phyloP scores from a whole-genome alignment of 2,113 vertebrate species.

The Pardalotus punctatus region DNA sequence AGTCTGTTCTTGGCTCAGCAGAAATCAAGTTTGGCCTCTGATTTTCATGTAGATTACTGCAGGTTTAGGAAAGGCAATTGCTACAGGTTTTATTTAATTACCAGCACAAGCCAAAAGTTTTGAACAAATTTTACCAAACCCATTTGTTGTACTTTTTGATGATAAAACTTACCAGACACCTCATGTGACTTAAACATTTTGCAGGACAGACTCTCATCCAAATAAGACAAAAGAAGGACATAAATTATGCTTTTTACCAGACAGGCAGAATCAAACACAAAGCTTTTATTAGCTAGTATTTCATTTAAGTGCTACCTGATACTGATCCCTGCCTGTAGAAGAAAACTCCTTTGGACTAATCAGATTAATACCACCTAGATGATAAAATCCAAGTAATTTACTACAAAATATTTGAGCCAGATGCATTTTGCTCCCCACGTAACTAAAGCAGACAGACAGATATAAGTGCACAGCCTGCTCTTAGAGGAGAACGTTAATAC shows the following conservation, averaged over 20 bases:
- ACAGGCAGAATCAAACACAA: constrained; percentile 1
- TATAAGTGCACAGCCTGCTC: accelerated
- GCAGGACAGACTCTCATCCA: background rate
- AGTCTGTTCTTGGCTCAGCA: background rate
- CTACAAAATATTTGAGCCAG: background rate
- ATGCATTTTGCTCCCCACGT: background rate
- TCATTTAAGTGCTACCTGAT: background rate
- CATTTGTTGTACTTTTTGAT: background rate
- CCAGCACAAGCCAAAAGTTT: background rate
- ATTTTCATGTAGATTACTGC: background rate
- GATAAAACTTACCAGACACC: background rate
- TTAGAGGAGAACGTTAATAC: background rate
- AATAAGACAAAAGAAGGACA: background rate
- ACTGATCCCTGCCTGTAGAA: background rate
- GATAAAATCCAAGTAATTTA: background rate
- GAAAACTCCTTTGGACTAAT: background rate
- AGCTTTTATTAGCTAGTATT: constrained; percentile 14
- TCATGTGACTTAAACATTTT: background rate
- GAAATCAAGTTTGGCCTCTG: background rate
- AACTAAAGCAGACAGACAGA: background rate
- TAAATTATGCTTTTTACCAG: background rate
- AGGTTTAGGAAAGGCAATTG: background rate
- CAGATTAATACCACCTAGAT: background rate
- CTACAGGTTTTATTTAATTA: background rate
- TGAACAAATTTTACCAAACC: background rate